Percentiles rank a stretch among this genome's conserved stretches.
Evolutionary conservation across 2,113 vertebrate genomes (phyloP).

Genomic region (Coptodon rendalli): DNA sequence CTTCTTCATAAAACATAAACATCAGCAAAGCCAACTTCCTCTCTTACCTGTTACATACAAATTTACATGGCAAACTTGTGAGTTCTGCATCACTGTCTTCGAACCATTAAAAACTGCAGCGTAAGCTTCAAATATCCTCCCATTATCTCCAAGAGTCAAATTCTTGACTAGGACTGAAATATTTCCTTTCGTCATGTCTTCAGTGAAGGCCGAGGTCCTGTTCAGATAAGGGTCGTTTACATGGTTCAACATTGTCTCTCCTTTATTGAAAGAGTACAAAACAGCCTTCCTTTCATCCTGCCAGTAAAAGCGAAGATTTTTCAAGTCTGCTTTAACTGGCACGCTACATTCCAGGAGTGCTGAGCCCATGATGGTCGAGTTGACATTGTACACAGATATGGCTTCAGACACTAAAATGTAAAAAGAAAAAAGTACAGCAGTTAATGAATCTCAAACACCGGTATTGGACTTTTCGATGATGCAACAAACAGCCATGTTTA

Average conservation of each 20-base stretch:
- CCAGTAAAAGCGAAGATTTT: neutral
- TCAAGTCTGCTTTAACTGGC: neutral
- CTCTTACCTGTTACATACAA: neutral
- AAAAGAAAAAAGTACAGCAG: neutral
- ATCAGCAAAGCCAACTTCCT: neutral
- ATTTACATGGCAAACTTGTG: neutral
- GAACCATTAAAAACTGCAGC: neutral
- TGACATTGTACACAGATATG: neutral
- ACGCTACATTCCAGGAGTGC: neutral
- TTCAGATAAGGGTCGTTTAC: neutral
- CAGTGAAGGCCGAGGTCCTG: neutral
- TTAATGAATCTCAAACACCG: neutral
- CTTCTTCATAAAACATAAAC: neutral
- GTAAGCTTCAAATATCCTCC: neutral
- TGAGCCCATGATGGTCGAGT: neutral
- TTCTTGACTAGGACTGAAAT: neutral
- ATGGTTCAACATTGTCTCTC: rapidly evolving
- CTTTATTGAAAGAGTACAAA: neutral
- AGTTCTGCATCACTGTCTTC: neutral
- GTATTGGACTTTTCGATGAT: neutral
- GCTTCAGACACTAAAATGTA: neutral
- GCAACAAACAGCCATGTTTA: neutral
- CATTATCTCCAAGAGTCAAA: neutral
- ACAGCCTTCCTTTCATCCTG: neutral
- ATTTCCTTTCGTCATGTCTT: neutral